These are phyloP conservation scores for Chrysomallon squamiferum DNA, from an alignment of 1,140 invertebrate genomes.

Conservation along the genomic window DNA sequence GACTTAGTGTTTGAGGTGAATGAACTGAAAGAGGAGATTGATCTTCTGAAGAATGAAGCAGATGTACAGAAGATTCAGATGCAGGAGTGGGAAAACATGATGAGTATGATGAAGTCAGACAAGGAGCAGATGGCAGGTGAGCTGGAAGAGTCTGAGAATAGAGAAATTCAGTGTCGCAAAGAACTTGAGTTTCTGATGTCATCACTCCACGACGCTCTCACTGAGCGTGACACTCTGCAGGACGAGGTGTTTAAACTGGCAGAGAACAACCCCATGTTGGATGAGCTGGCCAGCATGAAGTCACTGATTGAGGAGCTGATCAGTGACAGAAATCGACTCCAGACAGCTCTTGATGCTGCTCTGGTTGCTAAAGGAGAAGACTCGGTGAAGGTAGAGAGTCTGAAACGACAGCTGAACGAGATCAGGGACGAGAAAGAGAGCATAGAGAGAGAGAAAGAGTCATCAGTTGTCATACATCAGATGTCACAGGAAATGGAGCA, in stretches of 20 bases:
- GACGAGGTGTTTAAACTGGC: constrained; percentile 49
- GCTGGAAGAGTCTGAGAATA: constrained; percentile 47
- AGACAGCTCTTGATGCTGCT: constrained; percentile 34
- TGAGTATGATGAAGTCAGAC: constrained; percentile 55
- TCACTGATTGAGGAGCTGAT: constrained; percentile 43
- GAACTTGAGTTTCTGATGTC: constrained; percentile 51
- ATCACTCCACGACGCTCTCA: constrained; percentile 46
- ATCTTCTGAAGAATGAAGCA: constrained; percentile 19
- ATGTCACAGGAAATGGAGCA: constrained; percentile 45
- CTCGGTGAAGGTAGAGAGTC: constrained; percentile 31
- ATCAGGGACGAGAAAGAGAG: constrained; percentile 34
- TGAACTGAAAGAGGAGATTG: constrained; percentile 30
- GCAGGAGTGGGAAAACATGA: constrained; percentile 69
- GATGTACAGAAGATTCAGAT: constrained; percentile 50
- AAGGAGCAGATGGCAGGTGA: constrained; percentile 47
- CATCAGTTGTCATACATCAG: constrained; percentile 44
- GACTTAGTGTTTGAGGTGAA: constrained; percentile 23
- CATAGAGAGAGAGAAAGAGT: constrained; percentile 52
- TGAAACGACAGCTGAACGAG: constrained; percentile 32
- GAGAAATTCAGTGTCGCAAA: constrained; percentile 40
- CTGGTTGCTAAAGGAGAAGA: constrained; percentile 34
- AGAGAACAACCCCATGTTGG: constrained; percentile 28
- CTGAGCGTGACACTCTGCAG: constrained; percentile 48
- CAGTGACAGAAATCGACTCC: constrained; percentile 32
- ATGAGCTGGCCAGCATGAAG: constrained; percentile 45